A percentile compares a stretch with the other conserved stretches of the same genome.
Conservation (phyloP, 2,888 invertebrate species). For the Agonopterix alstromeriana region DNA sequence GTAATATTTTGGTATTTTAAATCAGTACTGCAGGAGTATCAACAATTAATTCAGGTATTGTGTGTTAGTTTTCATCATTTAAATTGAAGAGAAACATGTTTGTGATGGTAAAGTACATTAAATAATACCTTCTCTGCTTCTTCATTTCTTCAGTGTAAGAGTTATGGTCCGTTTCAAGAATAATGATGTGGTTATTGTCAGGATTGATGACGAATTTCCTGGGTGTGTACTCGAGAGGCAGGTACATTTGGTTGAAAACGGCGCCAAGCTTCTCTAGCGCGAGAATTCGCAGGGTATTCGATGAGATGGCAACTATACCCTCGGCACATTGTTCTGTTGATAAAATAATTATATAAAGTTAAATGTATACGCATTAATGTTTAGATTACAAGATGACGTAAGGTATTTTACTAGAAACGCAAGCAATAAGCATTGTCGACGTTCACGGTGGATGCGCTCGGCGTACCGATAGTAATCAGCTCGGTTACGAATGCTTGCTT, state of each 20-base stretch:
- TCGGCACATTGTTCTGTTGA: conserved; percentile 95
- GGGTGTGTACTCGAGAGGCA: conserved; percentile 96
- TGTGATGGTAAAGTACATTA: neutral
- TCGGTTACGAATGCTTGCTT: too few species aligned
- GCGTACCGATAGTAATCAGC: too few species aligned
- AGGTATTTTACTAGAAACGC: too few species aligned
- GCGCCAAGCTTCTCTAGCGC: conserved; percentile 98
- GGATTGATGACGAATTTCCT: conserved; percentile 95
- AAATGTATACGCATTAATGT: too few species aligned
- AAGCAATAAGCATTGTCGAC: too few species aligned
- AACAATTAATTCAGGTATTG: conserved; percentile 41
- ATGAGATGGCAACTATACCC: conserved; percentile 99
- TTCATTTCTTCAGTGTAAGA: conserved; percentile 98
- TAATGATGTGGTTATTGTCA: conserved; percentile 91
- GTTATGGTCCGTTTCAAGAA: conserved; percentile 98
- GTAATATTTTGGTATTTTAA: neutral
- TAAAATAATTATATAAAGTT: conserved; percentile 3
- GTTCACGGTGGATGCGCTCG: too few species aligned
- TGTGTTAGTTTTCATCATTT: conserved; percentile 39
- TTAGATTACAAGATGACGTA: too few species aligned
- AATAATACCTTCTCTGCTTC: conserved; percentile 81
- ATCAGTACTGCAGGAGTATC: conserved; percentile 71
- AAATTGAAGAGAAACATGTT: neutral
- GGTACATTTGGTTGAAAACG: conserved; percentile 97
- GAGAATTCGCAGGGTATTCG: conserved; percentile 97